phyloP scores from a whole-genome alignment of 2,888 invertebrate genomes.

The Ashinkailepas kermadecensis region DNA sequence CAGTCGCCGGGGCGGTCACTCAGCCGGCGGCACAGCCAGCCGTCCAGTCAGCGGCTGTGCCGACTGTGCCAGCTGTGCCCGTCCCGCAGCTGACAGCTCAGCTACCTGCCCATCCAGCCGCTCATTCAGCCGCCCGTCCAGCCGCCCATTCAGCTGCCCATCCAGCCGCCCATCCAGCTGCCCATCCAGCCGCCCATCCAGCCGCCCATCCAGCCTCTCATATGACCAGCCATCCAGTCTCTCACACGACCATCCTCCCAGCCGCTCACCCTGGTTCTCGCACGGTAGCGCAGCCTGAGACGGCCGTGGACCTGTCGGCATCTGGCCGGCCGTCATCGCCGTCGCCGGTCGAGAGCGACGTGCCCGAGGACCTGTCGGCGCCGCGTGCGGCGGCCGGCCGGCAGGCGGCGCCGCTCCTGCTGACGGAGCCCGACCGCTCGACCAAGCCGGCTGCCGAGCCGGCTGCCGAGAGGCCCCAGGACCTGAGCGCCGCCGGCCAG shows the following conservation, averaged over 20 bases:
- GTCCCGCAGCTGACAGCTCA: too few relatives aligned
- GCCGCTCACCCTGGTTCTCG: too few relatives aligned
- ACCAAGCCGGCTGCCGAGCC: neutral
- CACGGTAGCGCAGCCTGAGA: neutral
- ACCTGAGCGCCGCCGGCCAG: neutral
- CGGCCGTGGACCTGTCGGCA: neutral
- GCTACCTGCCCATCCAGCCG: too few relatives aligned
- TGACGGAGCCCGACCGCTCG: neutral
- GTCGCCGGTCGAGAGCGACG: neutral
- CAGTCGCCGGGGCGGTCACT: neutral
- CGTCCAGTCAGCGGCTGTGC: neutral
- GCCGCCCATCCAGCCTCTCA: too few relatives aligned
- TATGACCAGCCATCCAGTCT: too few relatives aligned
- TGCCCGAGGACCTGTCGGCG: slow-evolving; percentile 1
- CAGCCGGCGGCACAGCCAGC: neutral
- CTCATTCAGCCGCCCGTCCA: too few relatives aligned
- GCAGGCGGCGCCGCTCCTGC: neutral
- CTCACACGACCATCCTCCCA: too few relatives aligned
- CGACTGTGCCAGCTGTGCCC: neutral
- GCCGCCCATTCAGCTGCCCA: too few relatives aligned
- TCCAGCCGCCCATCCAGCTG: too few relatives aligned
- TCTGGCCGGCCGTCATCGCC: neutral
- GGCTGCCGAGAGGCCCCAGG: neutral
- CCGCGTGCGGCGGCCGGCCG: neutral
- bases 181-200: too few relatives aligned